Evolutionary conservation across 2,888 invertebrate genomes (phyloP).

Genomic region (Rotaria magnacalcarata): DNA sequence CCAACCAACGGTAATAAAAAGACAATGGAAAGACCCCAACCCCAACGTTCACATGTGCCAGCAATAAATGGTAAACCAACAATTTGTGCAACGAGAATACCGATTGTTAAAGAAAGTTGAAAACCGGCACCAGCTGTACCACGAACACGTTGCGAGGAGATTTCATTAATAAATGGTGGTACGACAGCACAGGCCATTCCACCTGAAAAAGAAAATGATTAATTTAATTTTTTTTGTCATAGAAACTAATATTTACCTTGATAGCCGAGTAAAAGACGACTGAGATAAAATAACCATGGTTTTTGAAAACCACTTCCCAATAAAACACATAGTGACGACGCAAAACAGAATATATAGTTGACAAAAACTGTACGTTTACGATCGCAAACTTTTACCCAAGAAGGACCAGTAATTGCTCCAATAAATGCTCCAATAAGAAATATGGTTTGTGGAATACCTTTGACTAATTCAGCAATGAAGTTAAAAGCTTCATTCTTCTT

Average conservation of each 20-base stretch:
- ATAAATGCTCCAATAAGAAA: slow-evolving; percentile 17
- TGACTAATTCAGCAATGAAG: neutral
- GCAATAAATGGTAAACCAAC: slow-evolving; percentile 34
- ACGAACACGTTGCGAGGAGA: slow-evolving; percentile 24
- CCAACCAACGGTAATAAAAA: neutral
- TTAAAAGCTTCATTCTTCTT: neutral
- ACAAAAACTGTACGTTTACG: slow-evolving; percentile 14
- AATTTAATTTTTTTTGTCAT: too few species aligned
- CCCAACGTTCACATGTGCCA: neutral
- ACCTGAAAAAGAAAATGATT: neutral
- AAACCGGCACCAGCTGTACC: slow-evolving; percentile 9
- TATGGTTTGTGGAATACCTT: slow-evolving; percentile 22
- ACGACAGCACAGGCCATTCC: slow-evolving; percentile 36
- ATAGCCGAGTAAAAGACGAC: slow-evolving; percentile 23
- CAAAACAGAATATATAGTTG: slow-evolving; percentile 29
- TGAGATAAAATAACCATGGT: neutral
- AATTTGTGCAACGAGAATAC: slow-evolving; percentile 31
- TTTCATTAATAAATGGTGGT: slow-evolving; percentile 34
- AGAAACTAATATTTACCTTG: neutral
- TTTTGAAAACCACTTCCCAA: neutral
- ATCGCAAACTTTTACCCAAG: neutral
- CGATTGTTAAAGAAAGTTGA: slow-evolving; percentile 25
- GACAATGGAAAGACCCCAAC: slow-evolving; percentile 8
- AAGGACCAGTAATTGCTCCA: slow-evolving; percentile 11
- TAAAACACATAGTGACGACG: slow-evolving; percentile 9